Conservation (phyloP, 2,888 invertebrate genomes). For the Papilio demoleus region DNA sequence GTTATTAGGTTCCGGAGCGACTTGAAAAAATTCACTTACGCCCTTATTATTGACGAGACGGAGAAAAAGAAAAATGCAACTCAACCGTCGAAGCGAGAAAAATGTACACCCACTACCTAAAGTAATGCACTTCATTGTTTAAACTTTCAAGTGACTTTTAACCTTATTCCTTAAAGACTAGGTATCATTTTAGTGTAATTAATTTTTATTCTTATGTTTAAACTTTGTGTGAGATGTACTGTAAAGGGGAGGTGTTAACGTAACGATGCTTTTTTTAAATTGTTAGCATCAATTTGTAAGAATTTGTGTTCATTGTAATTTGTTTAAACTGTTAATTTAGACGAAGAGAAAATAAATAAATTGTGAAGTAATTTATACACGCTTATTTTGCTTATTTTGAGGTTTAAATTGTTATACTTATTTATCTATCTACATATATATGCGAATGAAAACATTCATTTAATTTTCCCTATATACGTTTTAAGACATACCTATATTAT, state of each 20-base stretch:
- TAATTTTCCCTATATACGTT: neutral
- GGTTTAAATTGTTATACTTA: no score
- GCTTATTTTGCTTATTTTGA: no score
- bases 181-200: conserved; percentile 24
- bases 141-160: neutral
- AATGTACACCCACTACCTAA: conserved; percentile 54
- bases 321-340: conserved; percentile 31
- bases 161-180: neutral
- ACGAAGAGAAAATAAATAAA: neutral
- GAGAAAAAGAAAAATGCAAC: conserved; percentile 60
- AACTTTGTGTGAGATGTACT: conserved; percentile 12
- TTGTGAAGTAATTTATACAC: neutral
- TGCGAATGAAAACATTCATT: no score
- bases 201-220: conserved; percentile 38
- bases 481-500: neutral
- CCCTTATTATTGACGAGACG: conserved; percentile 59
- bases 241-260: conserved; percentile 65
- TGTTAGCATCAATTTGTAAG: conserved; percentile 63
- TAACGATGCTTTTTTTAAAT: conserved; percentile 60
- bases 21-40: conserved; percentile 70
- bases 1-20: conserved; percentile 74
- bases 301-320: conserved; percentile 54
- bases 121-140: neutral
- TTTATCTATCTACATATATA: neutral
- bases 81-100: conserved; percentile 60